A percentile compares a stretch with the other conserved stretches of the same genome.
These are phyloP conservation scores for Aplidium turbinatum DNA, from an alignment of 23 tunicate species.

Conservation along the genomic window DNA sequence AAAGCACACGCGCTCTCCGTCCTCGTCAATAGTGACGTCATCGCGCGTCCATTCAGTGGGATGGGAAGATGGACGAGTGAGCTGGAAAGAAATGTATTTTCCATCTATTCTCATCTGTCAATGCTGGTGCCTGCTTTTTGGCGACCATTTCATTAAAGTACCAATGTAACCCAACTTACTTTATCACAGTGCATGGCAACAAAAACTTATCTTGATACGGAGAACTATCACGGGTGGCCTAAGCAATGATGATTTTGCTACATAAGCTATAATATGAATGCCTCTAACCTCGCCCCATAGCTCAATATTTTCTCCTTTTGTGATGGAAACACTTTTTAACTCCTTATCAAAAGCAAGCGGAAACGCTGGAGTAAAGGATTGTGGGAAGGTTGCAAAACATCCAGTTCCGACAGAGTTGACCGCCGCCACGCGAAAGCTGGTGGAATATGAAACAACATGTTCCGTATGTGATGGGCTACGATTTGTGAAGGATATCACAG, in stretches of 20 bases:
- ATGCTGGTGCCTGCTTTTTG: too few species aligned
- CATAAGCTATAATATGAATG: too few species aligned
- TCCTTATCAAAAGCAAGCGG: constrained; percentile 29
- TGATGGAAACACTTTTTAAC: constrained; percentile 6
- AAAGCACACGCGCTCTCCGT: constrained; percentile 21
- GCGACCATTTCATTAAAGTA: too few species aligned
- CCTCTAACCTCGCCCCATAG: constrained; percentile 45
- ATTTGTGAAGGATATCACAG: too few species aligned
- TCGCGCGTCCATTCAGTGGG: constrained; percentile 38
- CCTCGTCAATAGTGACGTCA: constrained; percentile 25
- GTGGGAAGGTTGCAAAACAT: background rate
- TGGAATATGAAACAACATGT: background rate
- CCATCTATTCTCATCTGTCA: too few species aligned
- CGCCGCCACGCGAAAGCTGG: constrained; percentile 45
- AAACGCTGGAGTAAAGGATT: constrained; percentile 12
- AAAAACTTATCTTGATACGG: too few species aligned
- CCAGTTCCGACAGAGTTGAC: constrained; percentile 31
- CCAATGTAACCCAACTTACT: too few species aligned
- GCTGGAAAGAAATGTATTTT: constrained; percentile 22
- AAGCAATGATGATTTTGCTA: too few species aligned
- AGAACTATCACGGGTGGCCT: too few species aligned
- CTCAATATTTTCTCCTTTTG: constrained; percentile 40
- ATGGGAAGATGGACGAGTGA: constrained; percentile 6
- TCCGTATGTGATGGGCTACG: too few species aligned
- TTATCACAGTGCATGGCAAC: too few species aligned